Base-by-base conservation (phyloP, 2,888 invertebrate genomes). In the Tigriopus californicus region DNA sequence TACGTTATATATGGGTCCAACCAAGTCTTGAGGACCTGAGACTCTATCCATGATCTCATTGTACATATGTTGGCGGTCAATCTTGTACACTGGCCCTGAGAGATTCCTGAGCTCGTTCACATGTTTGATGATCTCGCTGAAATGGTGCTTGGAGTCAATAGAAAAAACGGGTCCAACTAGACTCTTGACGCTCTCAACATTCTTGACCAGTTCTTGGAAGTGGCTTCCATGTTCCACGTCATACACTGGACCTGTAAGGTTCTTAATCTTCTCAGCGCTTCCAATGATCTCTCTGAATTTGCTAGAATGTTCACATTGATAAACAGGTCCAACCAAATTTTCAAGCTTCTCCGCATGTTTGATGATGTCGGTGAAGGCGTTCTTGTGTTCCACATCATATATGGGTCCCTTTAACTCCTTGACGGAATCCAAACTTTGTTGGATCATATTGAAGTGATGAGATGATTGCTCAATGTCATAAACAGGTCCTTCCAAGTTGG, bases 1-100 rank as follows among this genome's bases (percentile, higher is more conserved):
- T 2, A 59, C 59, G 25, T 53, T 18, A 52, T 53, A 59, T 13
- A 59, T 41, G n/a, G 59, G 59, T 8, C 57, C 57, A 46, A n/a
- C 46, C 42, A 57, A 42, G 22, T 46, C 41, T 20, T 40, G 22
- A 40, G 46, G 41, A 8, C 46, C 20, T 1, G 15, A 22, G 8
- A 42, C 57, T 22, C 20, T n/a, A 13, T 59, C 40, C 13, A 24
- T 25, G 11, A 59, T 49, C 33, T 52, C 52, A 52, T 51, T 24
- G 22, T 41, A 59, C 18, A 20, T 15, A 41, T 59, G 59, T 20
- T 59, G 20, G 5, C 52, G 13, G 41, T 59, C 48, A 53, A 59
- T 59, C 13, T 49, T 49, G 48, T 59, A 59, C 10, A 59, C 52
- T 18, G 59, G 59, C 15, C 59, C 59, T 13, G 33, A 20, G 8